Evolutionary conservation across 2,888 invertebrate genomes (phyloP).

Genomic region (Drosophila recens): DNA sequence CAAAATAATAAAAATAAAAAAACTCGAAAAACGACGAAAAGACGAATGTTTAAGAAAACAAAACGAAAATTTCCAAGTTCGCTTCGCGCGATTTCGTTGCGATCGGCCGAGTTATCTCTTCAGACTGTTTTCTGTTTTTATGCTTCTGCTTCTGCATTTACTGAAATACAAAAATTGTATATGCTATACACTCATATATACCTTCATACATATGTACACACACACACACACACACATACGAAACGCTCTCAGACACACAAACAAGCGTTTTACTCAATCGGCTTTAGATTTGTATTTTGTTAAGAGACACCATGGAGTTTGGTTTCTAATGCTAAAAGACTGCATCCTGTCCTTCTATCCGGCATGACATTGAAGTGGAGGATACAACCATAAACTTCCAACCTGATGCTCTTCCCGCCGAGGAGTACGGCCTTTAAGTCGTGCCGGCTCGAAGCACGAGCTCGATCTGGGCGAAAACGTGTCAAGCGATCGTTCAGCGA

Average conservation of each 20-base stretch:
- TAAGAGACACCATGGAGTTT: not conserved
- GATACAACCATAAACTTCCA: not conserved
- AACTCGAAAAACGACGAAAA: constrained; percentile 22
- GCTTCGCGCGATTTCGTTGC: constrained; percentile 64
- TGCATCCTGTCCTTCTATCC: not conserved
- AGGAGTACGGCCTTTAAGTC: constrained; percentile 1
- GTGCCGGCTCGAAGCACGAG: constrained; percentile 2
- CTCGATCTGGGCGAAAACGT: constrained; percentile 7
- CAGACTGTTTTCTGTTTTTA: constrained; percentile 37
- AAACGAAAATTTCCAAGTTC: constrained; percentile 14
- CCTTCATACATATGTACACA: not conserved
- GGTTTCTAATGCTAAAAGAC: constrained; percentile 1
- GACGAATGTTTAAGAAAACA: constrained; percentile 14
- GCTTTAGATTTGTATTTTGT: not conserved
- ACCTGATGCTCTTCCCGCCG: not conserved
- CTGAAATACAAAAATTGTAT: no score
- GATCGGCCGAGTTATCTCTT: constrained; percentile 63
- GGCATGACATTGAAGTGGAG: not conserved
- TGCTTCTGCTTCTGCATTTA: constrained; percentile 7
- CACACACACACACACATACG: constrained; percentile 3
- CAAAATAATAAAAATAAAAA: constrained; percentile 31
- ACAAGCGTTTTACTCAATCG: not conserved
- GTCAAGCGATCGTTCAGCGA: constrained; percentile 9
- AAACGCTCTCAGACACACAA: not conserved
- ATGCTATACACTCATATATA: not conserved